Percentiles rank a stretch among this genome's conserved stretches.
These are phyloP conservation scores for Eurytoma californica DNA, from an alignment of 2,888 invertebrate genomes.

Conservation along the genomic window DNA sequence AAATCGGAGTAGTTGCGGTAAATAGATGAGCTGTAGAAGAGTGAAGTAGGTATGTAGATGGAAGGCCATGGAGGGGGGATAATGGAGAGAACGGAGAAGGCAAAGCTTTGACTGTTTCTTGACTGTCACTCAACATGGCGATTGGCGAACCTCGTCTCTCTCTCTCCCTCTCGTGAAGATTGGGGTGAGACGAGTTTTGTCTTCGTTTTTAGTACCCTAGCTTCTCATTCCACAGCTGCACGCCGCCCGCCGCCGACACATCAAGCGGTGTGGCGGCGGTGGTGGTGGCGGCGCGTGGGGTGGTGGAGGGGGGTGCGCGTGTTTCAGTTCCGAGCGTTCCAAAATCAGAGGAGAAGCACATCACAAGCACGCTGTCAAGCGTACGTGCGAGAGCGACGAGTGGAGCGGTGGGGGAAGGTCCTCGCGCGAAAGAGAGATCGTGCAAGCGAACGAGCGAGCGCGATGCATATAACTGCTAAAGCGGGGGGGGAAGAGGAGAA, in stretches of 20 bases:
- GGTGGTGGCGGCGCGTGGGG: not conserved
- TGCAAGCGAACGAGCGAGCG: too few species aligned
- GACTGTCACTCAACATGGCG: constrained; percentile 50
- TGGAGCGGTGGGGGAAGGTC: not conserved
- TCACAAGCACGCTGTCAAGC: not conserved
- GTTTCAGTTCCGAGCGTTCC: constrained; percentile 62
- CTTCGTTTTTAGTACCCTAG: constrained; percentile 50
- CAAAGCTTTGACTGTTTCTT: constrained; percentile 50
- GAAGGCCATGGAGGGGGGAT: too few species aligned
- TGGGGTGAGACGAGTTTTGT: constrained; percentile 43
- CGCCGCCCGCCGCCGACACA: constrained; percentile 16
- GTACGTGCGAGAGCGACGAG: too few species aligned
- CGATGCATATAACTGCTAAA: too few species aligned
- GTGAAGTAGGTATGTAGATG: too few species aligned
- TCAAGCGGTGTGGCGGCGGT: not conserved
- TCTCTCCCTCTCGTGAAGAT: constrained; percentile 17
- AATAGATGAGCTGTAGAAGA: too few species aligned
- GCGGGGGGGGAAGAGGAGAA: constrained; percentile 34
- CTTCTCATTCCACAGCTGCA: constrained; percentile 44
- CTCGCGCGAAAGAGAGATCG: constrained; percentile 11
- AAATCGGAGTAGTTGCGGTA: not conserved
- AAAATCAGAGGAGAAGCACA: constrained; percentile 41
- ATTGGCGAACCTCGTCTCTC: not conserved
- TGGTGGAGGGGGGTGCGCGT: constrained; percentile 61
- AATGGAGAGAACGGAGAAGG: not conserved